phyloP scores from a whole-genome alignment of 2,113 vertebrate species.

The Calidris pygmaea region DNA sequence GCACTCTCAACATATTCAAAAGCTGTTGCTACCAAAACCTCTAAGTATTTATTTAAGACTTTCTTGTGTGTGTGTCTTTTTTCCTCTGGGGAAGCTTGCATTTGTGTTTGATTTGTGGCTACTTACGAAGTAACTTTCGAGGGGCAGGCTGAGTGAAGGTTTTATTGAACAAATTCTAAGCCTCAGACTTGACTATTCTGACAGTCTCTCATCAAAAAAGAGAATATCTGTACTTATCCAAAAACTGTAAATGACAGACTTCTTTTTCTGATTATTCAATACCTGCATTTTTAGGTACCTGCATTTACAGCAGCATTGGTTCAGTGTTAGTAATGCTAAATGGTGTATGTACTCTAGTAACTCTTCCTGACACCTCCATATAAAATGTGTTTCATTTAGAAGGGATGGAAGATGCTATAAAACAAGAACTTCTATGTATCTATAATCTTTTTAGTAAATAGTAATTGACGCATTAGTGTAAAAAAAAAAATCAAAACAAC shows the following conservation, averaged over 20 bases:
- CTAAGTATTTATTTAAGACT: not conserved
- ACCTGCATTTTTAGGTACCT: not conserved
- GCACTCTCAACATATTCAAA: not conserved
- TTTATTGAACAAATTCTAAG: not conserved
- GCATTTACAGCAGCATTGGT: not conserved
- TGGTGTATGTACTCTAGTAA: not conserved
- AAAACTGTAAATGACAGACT: not conserved
- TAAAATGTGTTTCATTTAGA: not conserved
- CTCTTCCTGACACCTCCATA: not conserved
- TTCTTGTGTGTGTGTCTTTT: not conserved
- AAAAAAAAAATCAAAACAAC: not conserved
- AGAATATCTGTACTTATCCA: not conserved
- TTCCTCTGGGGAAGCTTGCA: not conserved
- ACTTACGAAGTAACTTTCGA: not conserved
- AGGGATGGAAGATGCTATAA: not conserved
- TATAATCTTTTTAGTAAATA: not conserved
- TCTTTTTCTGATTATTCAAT: not conserved
- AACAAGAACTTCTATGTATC: not conserved
- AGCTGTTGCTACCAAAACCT: not conserved
- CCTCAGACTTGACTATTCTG: not conserved
- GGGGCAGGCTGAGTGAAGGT: not conserved
- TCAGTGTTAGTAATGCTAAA: not conserved
- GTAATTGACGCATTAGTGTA: not conserved
- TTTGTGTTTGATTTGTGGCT: not conserved
- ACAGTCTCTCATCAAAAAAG: not conserved